Evolutionary conservation across 92 coral and sea anemone species (phyloP), one percentile per base, ranked within the genome.

Genomic region (Actinostola sp.): DNA sequence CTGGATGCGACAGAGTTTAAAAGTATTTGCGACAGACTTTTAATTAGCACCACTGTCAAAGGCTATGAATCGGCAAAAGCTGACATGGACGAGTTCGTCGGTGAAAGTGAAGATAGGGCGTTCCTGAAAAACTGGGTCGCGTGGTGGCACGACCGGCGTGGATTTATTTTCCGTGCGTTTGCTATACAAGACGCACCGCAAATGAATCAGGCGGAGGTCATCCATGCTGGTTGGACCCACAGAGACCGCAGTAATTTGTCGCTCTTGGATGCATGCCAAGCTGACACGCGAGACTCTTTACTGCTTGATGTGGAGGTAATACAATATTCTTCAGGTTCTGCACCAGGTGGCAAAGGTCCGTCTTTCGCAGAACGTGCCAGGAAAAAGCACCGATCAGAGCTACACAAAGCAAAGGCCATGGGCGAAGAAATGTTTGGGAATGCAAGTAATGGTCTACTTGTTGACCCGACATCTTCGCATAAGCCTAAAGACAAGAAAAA

Each of bases 141-240:
- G 12, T 66, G 83, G 83, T 77, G 83, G 76, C 83, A 77, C 49
- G 39, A 66, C 29, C 29, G 83, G 26, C 50, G 77, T 14, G 83
- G 83, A 30, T 77, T 53, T 43, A 66, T 77, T 11, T 77, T 77
- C 52, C 56, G 68, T 16, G 83, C 77, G 8, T 78, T 77, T 67
- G 50, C 83, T 28, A 27, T 49, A 21, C 52, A 77, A 60, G 42
- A 67, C 29, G 83, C 66, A 23, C 83, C 77, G 8, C 66, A 54
- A 12, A 77, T 77, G 67, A 77, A 77, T 20, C 83, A 66, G 19
- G 70, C 55, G 29, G 60, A 48, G 51, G 65, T 72, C 13, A 79
- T 79, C 51, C 72, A 71, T 55, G 67, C 73, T 43, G 59, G 85
- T 19, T 71, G 79, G 79, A 52, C 55, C 42, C 72, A 72, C 66